Percentiles rank a stretch among this genome's conserved stretches.
These are phyloP conservation scores for Pemphigus obesinymphae DNA, from an alignment of 1,140 invertebrate genomes.

Conservation along the genomic window DNA sequence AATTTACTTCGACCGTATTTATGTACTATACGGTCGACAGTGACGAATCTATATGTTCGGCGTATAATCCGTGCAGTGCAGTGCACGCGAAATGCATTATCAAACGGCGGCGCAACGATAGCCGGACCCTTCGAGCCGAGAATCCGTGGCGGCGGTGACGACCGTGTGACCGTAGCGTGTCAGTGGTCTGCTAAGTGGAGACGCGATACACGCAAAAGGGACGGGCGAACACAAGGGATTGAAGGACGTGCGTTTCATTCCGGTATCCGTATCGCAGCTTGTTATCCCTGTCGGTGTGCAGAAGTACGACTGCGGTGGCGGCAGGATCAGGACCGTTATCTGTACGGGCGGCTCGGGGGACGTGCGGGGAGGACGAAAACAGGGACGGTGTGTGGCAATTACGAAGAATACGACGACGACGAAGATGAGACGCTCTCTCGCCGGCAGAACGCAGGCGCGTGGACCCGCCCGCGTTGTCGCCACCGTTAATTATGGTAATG, in stretches of 20 bases:
- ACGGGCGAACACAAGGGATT: neutral
- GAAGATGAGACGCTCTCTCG: neutral
- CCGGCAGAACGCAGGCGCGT: no score
- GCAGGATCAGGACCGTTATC: no score
- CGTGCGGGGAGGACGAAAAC: no score
- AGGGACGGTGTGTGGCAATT: neutral
- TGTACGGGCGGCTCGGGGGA: neutral
- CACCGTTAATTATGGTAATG: conserved; percentile 18
- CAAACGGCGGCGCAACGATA: no score
- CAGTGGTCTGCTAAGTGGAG: neutral
- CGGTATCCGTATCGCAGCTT: neutral
- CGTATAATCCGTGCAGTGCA: no score
- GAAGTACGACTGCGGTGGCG: neutral
- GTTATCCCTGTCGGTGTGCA: neutral
- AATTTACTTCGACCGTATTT: no score
- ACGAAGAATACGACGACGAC: neutral
- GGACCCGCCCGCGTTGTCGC: neutral
- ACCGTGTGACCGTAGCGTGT: neutral
- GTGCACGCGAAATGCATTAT: no score
- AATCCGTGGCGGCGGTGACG: neutral
- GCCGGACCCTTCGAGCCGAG: conserved; percentile 1
- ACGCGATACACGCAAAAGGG: neutral
- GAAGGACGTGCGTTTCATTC: neutral
- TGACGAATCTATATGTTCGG: no score
- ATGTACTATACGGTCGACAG: no score